Conservation (phyloP, 2,797 vertebrate species). For the Ctenopoma multispine region DNA sequence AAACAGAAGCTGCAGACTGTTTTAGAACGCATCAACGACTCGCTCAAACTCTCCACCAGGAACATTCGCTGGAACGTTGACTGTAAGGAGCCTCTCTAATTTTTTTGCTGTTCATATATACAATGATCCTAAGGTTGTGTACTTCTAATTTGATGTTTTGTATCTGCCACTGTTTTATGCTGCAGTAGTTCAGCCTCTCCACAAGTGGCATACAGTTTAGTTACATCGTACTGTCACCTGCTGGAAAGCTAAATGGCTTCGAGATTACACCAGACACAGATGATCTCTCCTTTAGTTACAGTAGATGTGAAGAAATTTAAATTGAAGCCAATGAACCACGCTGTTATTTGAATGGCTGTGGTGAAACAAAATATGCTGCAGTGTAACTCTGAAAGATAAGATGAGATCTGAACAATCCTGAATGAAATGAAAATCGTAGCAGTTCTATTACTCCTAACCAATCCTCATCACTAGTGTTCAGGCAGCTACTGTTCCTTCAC, state of each 20-base stretch:
- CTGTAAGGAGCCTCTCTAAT: conserved; percentile 74
- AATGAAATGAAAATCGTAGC: no score
- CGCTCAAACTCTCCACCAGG: conserved; percentile 92
- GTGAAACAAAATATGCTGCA: background rate
- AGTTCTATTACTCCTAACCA: no score
- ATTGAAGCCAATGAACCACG: background rate
- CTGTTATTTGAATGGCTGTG: conserved; percentile 1
- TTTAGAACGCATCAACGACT: conserved; percentile 96
- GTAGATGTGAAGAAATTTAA: background rate
- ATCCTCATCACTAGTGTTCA: background rate
- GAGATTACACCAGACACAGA: background rate
- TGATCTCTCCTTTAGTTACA: background rate
- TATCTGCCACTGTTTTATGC: background rate
- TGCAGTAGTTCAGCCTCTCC: background rate
- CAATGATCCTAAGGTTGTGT: background rate
- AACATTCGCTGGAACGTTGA: conserved; percentile 98
- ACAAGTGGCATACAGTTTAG: background rate
- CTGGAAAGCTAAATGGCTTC: background rate
- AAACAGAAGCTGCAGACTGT: conserved; percentile 99
- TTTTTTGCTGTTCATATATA: no score
- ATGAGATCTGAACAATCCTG: background rate
- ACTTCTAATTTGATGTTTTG: no score
- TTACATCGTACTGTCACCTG: background rate
- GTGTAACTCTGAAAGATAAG: background rate
- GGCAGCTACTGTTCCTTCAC: background rate